Percentiles rank a stretch among this genome's conserved stretches.
Evolutionary conservation across 1,140 invertebrate genomes (phyloP).

Genomic region (Triops cancriformis): DNA sequence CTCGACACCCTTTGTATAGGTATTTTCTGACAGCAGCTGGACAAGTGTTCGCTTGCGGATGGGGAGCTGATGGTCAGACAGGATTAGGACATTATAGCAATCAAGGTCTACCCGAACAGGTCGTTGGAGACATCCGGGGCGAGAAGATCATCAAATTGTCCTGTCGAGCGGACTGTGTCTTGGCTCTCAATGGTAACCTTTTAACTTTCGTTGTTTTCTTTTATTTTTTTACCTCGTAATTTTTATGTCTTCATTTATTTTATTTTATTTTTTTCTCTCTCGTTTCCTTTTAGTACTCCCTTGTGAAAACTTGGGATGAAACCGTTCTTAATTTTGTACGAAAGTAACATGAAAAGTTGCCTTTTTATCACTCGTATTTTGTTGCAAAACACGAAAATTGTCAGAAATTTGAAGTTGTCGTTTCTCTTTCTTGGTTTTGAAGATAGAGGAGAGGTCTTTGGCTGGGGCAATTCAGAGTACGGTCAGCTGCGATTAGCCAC

Average conservation of each 20-base stretch:
- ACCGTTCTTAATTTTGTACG: too few species aligned
- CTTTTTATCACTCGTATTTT: too few species aligned
- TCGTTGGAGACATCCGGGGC: slow-evolving; percentile 66
- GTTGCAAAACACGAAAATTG: too few species aligned
- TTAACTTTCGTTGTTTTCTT: too few species aligned
- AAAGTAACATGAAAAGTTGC: too few species aligned
- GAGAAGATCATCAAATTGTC: slow-evolving; percentile 75
- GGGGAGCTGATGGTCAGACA: slow-evolving; percentile 91
- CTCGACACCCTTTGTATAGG: slow-evolving; percentile 45
- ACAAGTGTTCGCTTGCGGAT: slow-evolving; percentile 78
- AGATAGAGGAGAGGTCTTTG: slow-evolving; percentile 89
- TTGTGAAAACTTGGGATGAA: too few species aligned
- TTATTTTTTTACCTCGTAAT: slow-evolving; percentile 21
- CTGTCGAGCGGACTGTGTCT: slow-evolving; percentile 71
- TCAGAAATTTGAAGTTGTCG: background rate
- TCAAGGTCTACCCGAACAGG: slow-evolving; percentile 39
- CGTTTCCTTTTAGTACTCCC: background rate
- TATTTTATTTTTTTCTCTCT: slow-evolving; percentile 23
- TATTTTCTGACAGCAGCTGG: slow-evolving; percentile 72
- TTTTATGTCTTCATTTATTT: slow-evolving; percentile 2
- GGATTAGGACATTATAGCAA: slow-evolving; percentile 62
- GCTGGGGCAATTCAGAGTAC: slow-evolving; percentile 96
- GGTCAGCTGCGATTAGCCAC: slow-evolving; percentile 55
- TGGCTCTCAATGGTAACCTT: slow-evolving; percentile 71
- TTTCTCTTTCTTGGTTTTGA: slow-evolving; percentile 32